Base-by-base conservation (phyloP, 2,797 vertebrate species). In the Megalops cyprinoides region DNA sequence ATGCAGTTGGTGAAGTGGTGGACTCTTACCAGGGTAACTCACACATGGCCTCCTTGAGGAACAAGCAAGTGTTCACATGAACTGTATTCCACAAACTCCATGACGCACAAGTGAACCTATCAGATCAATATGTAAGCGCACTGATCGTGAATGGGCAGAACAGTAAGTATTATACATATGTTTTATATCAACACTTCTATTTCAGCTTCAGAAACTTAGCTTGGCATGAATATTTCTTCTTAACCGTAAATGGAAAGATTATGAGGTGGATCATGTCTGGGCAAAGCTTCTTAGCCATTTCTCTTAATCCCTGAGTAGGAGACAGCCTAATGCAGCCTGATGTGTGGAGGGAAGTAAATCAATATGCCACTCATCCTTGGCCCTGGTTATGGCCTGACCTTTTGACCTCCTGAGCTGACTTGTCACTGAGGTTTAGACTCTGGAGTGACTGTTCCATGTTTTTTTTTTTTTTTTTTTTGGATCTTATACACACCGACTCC, bases 271-370 rank as follows among this genome's bases (percentile, higher is more conserved):
- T 76, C 34, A 55, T 56, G 55, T 42, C 23, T 14, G 49, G 10
- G 25, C 49, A 55, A 49, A 76, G 74, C 74, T 42, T 75, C 73
- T 75, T 20, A 51, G 73, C 46, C 44, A 23, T 18, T 51, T 48
- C 25, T 56, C 51, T 56, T 39, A 76, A 56, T 76, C 74, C 49
- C 49, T 34, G 20, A 55, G 48, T 25, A 55, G 18, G 25, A 55
- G 44, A 37, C 18, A n/a, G 75, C 75, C 75, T 76, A 42, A 76
- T 76, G 12, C n/a, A 39, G 75, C 39, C 34, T 39, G 75, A 76
- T 39, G 51, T 34, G 49, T 25, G 18, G 2, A n/a, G 15, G 51
- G 25, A 49, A 76, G 31, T 37, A 76, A 76, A 76, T 12, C 15
- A 51, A 39, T 76, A 49, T 76, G 75, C 34, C 51, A 37, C 34